Conservation (phyloP, 1,140 invertebrate species). For the Drosophila kanapiae region DNA sequence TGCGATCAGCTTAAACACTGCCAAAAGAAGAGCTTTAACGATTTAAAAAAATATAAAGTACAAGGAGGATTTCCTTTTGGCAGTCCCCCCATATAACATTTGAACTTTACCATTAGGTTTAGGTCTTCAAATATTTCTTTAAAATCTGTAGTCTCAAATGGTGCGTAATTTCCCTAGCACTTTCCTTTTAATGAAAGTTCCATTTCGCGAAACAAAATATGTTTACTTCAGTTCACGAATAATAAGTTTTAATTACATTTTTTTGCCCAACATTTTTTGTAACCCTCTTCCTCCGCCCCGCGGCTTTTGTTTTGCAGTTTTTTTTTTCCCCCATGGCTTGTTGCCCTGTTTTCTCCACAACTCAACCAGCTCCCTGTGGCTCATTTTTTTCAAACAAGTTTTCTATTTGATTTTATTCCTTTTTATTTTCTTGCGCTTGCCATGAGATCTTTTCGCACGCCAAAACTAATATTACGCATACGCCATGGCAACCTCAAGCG, state of each 20-base stretch:
- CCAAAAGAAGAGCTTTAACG: neutral
- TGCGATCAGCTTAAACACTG: neutral
- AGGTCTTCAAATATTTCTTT: too few species aligned
- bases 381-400: conserved; percentile 30
- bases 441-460: conserved; percentile 47
- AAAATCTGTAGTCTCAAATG: neutral
- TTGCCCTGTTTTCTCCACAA: conserved; percentile 20
- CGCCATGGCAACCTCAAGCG: conserved; percentile 47
- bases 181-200: neutral
- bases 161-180: neutral
- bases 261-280: conserved; percentile 1
- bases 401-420: conserved; percentile 30
- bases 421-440: conserved; percentile 37
- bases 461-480: conserved; percentile 77
- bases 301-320: conserved; percentile 25
- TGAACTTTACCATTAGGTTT: too few species aligned
- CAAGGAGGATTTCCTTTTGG: too few species aligned
- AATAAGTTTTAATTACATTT: conserved; percentile 41
- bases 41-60: too few species aligned
- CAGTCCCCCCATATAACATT: too few species aligned
- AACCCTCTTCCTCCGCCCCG: neutral
- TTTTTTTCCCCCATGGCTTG: conserved; percentile 1
- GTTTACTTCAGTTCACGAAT: conserved; percentile 28
- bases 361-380: neutral
- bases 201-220: conserved; percentile 1